Evolutionary conservation across 2,113 vertebrate species (phyloP).

Genomic region (Leuciscus idus): DNA sequence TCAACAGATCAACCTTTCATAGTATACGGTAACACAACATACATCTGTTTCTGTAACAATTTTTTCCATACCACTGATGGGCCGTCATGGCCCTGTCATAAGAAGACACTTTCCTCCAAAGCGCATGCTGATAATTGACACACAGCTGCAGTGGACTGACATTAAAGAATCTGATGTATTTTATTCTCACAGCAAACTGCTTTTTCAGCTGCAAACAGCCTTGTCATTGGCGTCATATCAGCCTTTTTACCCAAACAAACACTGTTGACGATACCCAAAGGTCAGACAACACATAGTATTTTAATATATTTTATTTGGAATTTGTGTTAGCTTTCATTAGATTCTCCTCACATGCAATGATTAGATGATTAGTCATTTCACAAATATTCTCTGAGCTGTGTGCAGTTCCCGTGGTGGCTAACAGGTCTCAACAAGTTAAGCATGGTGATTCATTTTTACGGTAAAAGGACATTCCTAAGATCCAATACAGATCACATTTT

Average conservation of each 20-base stretch:
- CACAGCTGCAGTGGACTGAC: background rate
- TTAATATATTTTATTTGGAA: background rate
- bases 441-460: background rate
- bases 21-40: background rate
- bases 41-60: background rate
- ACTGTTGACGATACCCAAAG: background rate
- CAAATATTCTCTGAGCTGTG: background rate
- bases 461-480: background rate
- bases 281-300: background rate
- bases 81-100: background rate
- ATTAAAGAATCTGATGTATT: background rate
- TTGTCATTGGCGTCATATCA: constrained; percentile 35
- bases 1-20: background rate
- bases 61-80: background rate
- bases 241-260: constrained; percentile 40
- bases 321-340: background rate
- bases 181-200: constrained; percentile 54
- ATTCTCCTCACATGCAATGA: background rate
- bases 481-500: background rate
- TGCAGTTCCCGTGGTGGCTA: background rate
- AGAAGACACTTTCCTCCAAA: background rate
- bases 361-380: background rate
- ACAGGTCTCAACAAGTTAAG: constrained; percentile 17
- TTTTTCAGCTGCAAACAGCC: constrained; percentile 68
- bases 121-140: background rate